These are phyloP conservation scores for Apolygus lucorum DNA, from an alignment of 1,140 invertebrate species.

Conservation along the genomic window DNA sequence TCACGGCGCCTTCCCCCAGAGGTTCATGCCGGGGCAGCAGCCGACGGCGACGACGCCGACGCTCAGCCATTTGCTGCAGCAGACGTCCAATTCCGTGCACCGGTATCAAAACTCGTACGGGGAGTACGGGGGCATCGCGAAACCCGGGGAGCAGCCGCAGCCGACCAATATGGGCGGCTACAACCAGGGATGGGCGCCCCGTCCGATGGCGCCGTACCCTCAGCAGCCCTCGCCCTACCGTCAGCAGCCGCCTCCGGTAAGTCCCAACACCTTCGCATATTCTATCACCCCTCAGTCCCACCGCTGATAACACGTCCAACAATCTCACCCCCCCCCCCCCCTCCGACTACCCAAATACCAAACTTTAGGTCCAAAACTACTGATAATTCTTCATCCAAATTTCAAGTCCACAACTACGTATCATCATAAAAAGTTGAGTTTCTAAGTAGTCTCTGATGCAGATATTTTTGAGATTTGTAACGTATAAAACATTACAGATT, in stretches of 20 bases:
- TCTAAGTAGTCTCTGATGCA: too few relatives aligned
- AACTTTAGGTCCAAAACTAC: too few relatives aligned
- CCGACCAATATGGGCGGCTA: conserved; percentile 26
- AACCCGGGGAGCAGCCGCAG: conserved; percentile 33
- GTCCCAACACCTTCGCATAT: neutral
- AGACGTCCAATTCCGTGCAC: conserved; percentile 59
- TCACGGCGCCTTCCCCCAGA: conserved; percentile 38
- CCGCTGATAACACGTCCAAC: too few relatives aligned
- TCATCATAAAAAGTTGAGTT: too few relatives aligned
- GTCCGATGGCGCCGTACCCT: conserved; percentile 45
- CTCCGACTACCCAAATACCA: too few relatives aligned
- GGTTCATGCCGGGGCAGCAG: conserved; percentile 45
- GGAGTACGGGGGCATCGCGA: conserved; percentile 40
- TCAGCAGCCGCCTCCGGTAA: conserved; percentile 35
- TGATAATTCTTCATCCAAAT: too few relatives aligned
- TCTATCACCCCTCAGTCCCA: neutral
- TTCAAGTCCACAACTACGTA: too few relatives aligned
- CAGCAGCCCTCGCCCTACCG: conserved; percentile 41
- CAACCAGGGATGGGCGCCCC: conserved; percentile 33
- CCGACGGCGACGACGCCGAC: conserved; percentile 80
- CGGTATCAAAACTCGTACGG: conserved; percentile 46
- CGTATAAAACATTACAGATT: too few relatives aligned
- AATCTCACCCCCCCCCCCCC: too few relatives aligned
- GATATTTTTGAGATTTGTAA: too few relatives aligned
- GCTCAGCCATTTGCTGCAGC: conserved; percentile 79